Conservation (phyloP, 2,797 vertebrate genomes). For the Diglossa cyanea region DNA sequence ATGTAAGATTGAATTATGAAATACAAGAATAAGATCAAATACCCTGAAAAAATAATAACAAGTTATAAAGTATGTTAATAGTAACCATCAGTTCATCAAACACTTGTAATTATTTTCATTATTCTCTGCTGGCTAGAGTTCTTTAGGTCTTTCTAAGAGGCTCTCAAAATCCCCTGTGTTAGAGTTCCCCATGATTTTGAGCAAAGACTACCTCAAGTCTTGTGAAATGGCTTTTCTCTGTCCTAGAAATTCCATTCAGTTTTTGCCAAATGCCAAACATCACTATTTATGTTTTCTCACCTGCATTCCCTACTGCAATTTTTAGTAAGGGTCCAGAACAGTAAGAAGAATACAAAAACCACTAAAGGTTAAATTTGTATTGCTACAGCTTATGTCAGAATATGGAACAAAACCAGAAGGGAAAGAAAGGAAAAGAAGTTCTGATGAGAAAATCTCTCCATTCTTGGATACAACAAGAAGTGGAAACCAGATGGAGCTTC, state of each 20-base stretch:
- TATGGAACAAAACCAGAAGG: neutral
- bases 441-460: neutral
- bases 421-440: neutral
- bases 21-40: neutral
- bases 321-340: neutral
- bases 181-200: neutral
- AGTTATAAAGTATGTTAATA: neutral
- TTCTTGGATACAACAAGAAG: neutral
- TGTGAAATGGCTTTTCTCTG: neutral
- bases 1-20: neutral
- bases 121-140: neutral
- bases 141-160: neutral
- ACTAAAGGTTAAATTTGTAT: neutral
- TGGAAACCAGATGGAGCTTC: neutral
- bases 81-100: neutral
- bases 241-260: neutral
- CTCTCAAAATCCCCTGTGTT: neutral
- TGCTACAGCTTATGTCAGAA: neutral
- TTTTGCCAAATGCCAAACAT: neutral
- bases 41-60: neutral
- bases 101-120: neutral
- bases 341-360: neutral
- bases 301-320: neutral
- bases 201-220: neutral
- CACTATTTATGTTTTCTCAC: neutral